A percentile compares a stretch with the other conserved stretches of the same genome.
Evolutionary conservation across 2,888 invertebrate species (phyloP).

Genomic region (Eristalis tenax): DNA sequence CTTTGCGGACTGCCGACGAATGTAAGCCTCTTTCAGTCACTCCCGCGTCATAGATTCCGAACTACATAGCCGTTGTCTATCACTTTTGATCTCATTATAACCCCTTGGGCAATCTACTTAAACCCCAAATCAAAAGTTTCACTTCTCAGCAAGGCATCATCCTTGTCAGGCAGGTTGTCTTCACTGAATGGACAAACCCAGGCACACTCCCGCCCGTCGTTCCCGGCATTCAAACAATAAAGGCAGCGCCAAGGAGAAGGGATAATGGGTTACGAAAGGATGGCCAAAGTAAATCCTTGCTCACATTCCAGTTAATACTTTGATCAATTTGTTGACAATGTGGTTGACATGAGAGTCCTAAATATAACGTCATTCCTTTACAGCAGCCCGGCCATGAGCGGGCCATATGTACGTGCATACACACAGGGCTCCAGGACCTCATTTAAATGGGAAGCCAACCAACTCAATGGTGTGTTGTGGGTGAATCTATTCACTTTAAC

Average conservation of each 20-base stretch:
- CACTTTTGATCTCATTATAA: constrained; percentile 66
- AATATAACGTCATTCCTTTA: constrained; percentile 36
- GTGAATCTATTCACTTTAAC: constrained; percentile 40
- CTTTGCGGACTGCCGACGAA: constrained; percentile 27
- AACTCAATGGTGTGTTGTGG: constrained; percentile 6
- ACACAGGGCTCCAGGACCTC: constrained; percentile 4
- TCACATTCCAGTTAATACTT: constrained; percentile 65
- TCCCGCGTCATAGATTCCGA: not conserved
- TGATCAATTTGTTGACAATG: constrained; percentile 72
- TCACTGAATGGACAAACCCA: constrained; percentile 56
- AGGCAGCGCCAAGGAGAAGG: not conserved
- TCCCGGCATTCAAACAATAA: constrained; percentile 8
- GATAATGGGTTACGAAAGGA: constrained; percentile 51
- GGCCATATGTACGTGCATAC: not conserved
- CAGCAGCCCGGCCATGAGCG: not conserved
- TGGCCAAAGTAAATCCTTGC: constrained; percentile 63
- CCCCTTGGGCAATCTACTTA: constrained; percentile 54
- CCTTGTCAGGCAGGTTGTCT: constrained; percentile 16
- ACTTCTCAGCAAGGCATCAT: constrained; percentile 14
- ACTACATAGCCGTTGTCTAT: constrained; percentile 26
- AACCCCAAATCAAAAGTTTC: constrained; percentile 65
- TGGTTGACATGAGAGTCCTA: constrained; percentile 63
- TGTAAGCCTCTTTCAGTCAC: constrained; percentile 25
- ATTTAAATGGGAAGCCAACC: constrained; percentile 57
- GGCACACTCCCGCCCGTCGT: not conserved